phyloP scores from a whole-genome alignment of 2,797 vertebrate genomes.

The Bovichtus variegatus region DNA sequence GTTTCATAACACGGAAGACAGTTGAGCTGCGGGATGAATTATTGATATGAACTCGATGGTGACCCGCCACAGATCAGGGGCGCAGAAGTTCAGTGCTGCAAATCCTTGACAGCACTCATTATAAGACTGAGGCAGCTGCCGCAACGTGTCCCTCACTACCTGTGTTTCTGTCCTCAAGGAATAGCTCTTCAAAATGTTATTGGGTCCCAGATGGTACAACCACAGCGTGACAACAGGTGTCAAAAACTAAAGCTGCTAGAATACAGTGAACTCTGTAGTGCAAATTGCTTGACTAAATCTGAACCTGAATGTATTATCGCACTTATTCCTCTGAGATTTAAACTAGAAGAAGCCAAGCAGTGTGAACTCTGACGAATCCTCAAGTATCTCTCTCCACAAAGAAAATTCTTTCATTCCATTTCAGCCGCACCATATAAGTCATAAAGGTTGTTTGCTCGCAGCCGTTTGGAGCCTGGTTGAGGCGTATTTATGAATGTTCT shows the following conservation, averaged over 20 bases:
- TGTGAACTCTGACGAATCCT: conserved; percentile 45
- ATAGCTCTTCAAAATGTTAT: conserved; percentile 52
- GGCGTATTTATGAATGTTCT: conserved; percentile 58
- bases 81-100: conserved; percentile 71
- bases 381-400: conserved; percentile 3
- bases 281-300: conserved; percentile 61
- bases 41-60: conserved; percentile 79
- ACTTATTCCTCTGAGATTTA: conserved; percentile 56
- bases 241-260: conserved; percentile 50
- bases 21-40: conserved; percentile 76
- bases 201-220: conserved; percentile 61
- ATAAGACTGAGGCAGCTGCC: conserved; percentile 63
- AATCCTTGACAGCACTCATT: conserved; percentile 77
- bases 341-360: conserved; percentile 30
- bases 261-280: conserved; percentile 58
- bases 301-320: conserved; percentile 46
- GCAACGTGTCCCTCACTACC: conserved; percentile 50
- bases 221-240: conserved; percentile 72
- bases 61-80: conserved; percentile 75
- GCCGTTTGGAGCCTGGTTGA: conserved; percentile 44
- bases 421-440: conserved; percentile 36
- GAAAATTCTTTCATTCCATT: conserved; percentile 16
- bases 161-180: conserved; percentile 54
- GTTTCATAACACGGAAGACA: conserved; percentile 71
- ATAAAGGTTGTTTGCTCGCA: conserved; percentile 50